Base-by-base conservation (phyloP, 23 tunicate species). In the Ciona savignyi region DNA sequence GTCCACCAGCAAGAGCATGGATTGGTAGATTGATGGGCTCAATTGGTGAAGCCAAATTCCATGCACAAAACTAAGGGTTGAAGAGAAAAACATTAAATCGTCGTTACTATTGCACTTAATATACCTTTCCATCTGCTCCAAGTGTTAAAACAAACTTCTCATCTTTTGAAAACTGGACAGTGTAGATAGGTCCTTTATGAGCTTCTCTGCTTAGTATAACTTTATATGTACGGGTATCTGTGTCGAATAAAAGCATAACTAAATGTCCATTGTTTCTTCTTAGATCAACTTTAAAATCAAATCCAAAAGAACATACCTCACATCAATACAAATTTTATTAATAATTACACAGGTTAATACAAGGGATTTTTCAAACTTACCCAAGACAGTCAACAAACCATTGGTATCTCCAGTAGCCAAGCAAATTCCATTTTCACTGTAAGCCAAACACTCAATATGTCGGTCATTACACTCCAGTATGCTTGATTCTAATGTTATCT, bases 121-220 rank as follows among this genome's bases (percentile, higher is more conserved):
- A 34, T 66, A 81, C 61, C 66, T 49, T 70, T 0, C 77, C 81
- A 77, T 87, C 95, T 25, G 78, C 70, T 26, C 95, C 86, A 22
- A 87, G 60, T 27, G 87, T 87, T 70, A 60, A 76, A 9, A 87
- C 27, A 63, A 48, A 30, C 4, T 85, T 72, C 21, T 74, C 92
- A 33, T 66, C 70, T 9, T 0, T 31, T 0, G 83, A 33, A 30
- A 87, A 76, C 63, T 77, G 68, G 0, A 82, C 25, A 15, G 87
- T 29, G 32, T 77, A 77, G 1, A 88, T 79, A 9, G 80, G 63
- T 15, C 87, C 87, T 6, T 31, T 32, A 51, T 88, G 87, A 9
- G 79, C 79, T 24, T 70, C 21, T 60, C 26, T 35, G 61, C 48
- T 75, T 66, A 29, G 64, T 49, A 49, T 25, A 35, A 79, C 51